Evolutionary conservation across 2,113 vertebrate species (phyloP).

Genomic region (Murina feae): DNA sequence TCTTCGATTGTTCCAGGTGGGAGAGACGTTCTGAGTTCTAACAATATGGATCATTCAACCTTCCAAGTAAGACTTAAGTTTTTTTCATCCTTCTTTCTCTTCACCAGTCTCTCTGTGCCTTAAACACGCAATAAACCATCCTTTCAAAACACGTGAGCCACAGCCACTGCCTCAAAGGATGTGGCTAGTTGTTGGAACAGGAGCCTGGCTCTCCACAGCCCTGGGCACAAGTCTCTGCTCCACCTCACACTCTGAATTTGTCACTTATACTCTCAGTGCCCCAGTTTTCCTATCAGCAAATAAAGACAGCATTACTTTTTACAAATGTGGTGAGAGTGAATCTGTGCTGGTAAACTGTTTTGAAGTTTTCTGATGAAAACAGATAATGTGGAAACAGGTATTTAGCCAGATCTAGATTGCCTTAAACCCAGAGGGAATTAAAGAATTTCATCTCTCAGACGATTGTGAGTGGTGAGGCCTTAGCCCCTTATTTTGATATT

Average conservation of each 20-base stretch:
- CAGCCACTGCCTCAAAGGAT: not conserved
- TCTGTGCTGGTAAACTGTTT: not conserved
- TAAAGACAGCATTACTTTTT: not conserved
- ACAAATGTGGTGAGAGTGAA: not conserved
- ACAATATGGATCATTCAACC: conserved; percentile 45
- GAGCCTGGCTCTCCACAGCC: not conserved
- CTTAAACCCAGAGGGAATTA: not conserved
- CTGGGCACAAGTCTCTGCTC: not conserved
- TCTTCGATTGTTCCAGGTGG: conserved; percentile 33
- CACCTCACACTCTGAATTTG: not conserved
- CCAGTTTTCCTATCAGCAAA: conserved; percentile 16
- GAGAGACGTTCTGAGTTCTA: conserved; percentile 17
- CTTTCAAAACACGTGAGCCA: not conserved
- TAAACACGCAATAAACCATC: conserved; percentile 33
- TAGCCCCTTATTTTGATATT: not conserved
- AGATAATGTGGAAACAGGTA: not conserved
- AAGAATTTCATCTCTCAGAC: not conserved
- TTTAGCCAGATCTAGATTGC: not conserved
- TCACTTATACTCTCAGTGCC: not conserved
- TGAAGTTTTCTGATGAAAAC: conserved; percentile 38
- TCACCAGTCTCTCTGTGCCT: conserved; percentile 3
- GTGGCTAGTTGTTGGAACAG: not conserved
- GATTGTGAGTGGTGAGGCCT: not conserved
- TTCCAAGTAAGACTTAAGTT: conserved; percentile 48
- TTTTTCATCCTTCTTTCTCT: conserved; percentile 33